Base-by-base conservation (phyloP, 2,797 vertebrate genomes). In the Dicrostonyx torquatus region DNA sequence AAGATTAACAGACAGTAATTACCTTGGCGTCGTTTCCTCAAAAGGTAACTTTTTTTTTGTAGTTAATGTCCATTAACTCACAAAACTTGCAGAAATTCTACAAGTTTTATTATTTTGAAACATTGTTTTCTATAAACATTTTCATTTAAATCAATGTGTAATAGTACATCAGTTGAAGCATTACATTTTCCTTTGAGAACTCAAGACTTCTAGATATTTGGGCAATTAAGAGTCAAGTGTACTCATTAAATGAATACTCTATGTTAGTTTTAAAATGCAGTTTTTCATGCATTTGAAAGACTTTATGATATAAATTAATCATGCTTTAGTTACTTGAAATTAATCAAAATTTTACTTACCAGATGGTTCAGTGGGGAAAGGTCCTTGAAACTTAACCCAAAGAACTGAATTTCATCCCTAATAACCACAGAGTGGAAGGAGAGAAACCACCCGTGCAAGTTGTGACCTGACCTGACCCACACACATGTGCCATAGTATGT, bases 1-100 rank as follows among this genome's bases (percentile, higher is more conserved):
- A 91, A 97, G 95, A 98, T 98, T 97, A 97, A 97, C 97, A 89
- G 88, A 88, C 93, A 79, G 97, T 93, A 96, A 98, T 96, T 96
- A 89, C 66, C 73, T 26, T 91, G 43, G 29, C 83, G 0, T 68
- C 96, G 82, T 94, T 93, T 85, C 26, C 62, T 97, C 40, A 17
- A 94, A 89, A 80, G 75, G 72, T 45, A 92, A 84, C 91, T 40
- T 72, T n/a, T 72, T n/a, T 55, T 88, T 93, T 37, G 1, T 94
- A 96, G 96, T 85, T 94, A 75, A 60, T 45, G 94, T 1, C 62
- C 34, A 83, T 97, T 94, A 90, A 48, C 83, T 94, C 66, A 95
- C 95, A 72, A 37, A 40, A 94, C 91, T 96, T 97, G 89, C 95
- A 97, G 95, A 88, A 96, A 95, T 96, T 79, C 91, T 77, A 26